Base-by-base conservation (phyloP, 2,113 vertebrate species). In the Gasterosteus nipponicus region DNA sequence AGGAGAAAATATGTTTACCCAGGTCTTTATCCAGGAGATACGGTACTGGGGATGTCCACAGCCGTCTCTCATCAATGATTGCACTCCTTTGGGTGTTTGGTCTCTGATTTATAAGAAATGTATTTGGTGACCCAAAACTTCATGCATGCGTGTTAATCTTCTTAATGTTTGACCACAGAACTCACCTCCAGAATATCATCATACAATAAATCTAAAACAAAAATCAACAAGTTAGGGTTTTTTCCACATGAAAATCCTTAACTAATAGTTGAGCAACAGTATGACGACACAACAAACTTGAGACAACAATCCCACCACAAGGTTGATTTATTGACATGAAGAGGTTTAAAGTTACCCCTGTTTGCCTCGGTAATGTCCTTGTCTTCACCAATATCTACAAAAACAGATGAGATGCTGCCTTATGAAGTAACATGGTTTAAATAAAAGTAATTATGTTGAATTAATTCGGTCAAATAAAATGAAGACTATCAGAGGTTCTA, bases 141-240 rank as follows among this genome's bases (percentile, higher is more conserved):
- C 2, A 54, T 9, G 0, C 0, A 11, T 29, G 29, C 16, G 39
- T 2, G 9, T 35, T 33, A 19, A 29, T 44, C 0, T 51, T 68
- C 35, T 54, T 19, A 15, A 33, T 0, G 16, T 19, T 56, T 46
- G 16, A 35, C 9, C 3, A 33, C 1, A 0, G 10, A 0, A 83
- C 81, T 80, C 18, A 88, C 84, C 73, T 59, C 2, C 26, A 82
- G 5, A 60, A 90, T 88, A 46, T 90, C 88, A 73, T 83, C 86
- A 2, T 12, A 0, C 2, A 16, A 0, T 6, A 10, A 57, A 29
- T 35, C 81, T 84, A 22, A 57, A 19, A 0, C 22, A 80, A 12
- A 18, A 9, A 74, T 7, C 8, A 22, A 46, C 3, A 70, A 31
- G 26, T 29, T 0, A 15, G 19, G 31, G 31, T 59, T 56, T 33